phyloP scores from a whole-genome alignment of 2,888 invertebrate genomes.

The Oxytorus armatus region DNA sequence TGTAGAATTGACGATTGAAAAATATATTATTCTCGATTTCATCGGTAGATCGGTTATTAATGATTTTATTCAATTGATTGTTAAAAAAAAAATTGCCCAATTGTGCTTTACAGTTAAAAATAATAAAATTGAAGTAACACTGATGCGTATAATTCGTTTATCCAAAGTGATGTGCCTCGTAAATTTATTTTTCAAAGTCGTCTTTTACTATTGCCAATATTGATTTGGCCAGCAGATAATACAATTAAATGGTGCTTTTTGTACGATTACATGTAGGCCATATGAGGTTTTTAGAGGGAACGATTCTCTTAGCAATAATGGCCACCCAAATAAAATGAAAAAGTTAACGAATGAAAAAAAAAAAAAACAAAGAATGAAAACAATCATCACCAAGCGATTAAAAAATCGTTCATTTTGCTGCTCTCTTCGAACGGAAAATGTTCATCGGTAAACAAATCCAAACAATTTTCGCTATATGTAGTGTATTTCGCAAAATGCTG shows the following conservation, averaged over 20 bases:
- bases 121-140: slow-evolving; percentile 7
- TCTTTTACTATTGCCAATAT: slow-evolving; percentile 28
- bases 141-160: slow-evolving; percentile 29
- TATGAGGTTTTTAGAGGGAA: slow-evolving; percentile 67
- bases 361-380: slow-evolving; percentile 14
- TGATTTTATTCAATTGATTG: background rate
- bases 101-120: background rate
- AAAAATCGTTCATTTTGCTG: slow-evolving; percentile 36
- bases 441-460: slow-evolving; percentile 3
- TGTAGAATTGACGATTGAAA: background rate
- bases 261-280: slow-evolving; percentile 67
- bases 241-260: slow-evolving; percentile 70
- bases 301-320: slow-evolving; percentile 62
- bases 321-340: slow-evolving; percentile 60
- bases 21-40: background rate
- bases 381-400: slow-evolving; percentile 51
- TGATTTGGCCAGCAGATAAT: slow-evolving; percentile 14
- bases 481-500: slow-evolving; percentile 54
- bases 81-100: too few species aligned
- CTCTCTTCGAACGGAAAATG: slow-evolving; percentile 40
- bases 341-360: slow-evolving; percentile 27
- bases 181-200: too few species aligned
- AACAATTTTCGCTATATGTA: slow-evolving; percentile 9
- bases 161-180: slow-evolving; percentile 51
- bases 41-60: background rate